These are phyloP conservation scores for Leucophora obtusa DNA, from an alignment of 2,888 invertebrate genomes.

Conservation along the genomic window DNA sequence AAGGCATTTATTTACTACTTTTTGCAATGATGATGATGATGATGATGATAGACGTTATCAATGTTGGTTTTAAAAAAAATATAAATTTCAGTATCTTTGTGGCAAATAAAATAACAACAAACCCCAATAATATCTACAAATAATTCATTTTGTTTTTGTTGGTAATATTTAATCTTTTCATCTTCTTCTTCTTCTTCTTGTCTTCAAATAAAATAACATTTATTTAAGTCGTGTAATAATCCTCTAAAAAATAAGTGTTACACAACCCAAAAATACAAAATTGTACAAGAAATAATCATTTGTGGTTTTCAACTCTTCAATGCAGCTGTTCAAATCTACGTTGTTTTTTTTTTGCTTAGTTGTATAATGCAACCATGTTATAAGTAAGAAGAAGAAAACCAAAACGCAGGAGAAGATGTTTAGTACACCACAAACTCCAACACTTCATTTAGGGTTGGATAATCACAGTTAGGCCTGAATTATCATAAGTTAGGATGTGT, in stretches of 20 bases:
- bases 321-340: conserved; percentile 40
- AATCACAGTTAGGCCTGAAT: neutral
- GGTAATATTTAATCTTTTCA: conserved; percentile 37
- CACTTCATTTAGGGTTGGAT: neutral
- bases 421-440: neutral
- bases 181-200: conserved; percentile 18
- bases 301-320: conserved; percentile 33
- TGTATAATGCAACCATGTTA: conserved; percentile 3
- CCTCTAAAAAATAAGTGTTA: conserved; percentile 43
- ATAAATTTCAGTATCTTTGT: conserved; percentile 20
- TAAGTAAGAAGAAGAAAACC: neutral
- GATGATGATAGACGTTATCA: conserved; percentile 46
- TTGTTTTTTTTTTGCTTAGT: neutral
- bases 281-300: conserved; percentile 37
- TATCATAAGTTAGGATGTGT: too few relatives aligned
- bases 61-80: neutral
- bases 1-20: neutral
- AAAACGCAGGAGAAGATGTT: neutral
- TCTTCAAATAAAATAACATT: conserved; percentile 29
- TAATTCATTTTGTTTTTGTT: conserved; percentile 27
- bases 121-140: conserved; percentile 35
- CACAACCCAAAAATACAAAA: conserved; percentile 36
- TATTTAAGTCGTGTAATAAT: conserved; percentile 54
- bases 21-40: neutral
- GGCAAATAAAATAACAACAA: conserved; percentile 16